A percentile compares a stretch with the other conserved stretches of the same genome.
phyloP scores from a whole-genome alignment of 2,888 invertebrate genomes.

The Volucella inflata region DNA sequence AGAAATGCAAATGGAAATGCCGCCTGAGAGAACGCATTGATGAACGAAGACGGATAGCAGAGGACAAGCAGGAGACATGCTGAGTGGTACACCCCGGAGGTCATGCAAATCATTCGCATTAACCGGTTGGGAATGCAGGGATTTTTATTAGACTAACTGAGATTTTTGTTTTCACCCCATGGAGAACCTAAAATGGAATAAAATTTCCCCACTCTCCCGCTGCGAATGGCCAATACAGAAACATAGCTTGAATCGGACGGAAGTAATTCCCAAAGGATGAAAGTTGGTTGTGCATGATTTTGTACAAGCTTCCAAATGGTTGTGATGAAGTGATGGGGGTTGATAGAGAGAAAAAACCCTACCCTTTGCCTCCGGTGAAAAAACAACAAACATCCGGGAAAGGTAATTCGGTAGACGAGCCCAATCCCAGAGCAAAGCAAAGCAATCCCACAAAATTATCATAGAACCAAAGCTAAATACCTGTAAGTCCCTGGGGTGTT shows the following conservation, averaged over 20 bases:
- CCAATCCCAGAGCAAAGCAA: neutral
- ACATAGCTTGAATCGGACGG: constrained; percentile 15
- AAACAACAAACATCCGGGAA: neutral
- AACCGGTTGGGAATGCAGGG: neutral
- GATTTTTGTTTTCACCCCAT: neutral
- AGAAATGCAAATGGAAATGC: neutral
- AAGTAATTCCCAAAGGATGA: constrained; percentile 24
- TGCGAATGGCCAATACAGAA: neutral
- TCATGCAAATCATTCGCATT: neutral
- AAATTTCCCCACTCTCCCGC: neutral
- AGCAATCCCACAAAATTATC: constrained; percentile 23
- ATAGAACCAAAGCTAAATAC: constrained; percentile 21
- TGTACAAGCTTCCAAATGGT: neutral
- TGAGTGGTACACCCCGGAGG: neutral
- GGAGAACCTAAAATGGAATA: neutral
- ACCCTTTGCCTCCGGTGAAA: neutral
- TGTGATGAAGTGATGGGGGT: neutral
- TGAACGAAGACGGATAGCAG: no score
- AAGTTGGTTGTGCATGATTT: constrained; percentile 32
- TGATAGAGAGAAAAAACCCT: neutral
- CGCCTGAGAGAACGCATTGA: no score
- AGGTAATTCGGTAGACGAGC: constrained; percentile 18
- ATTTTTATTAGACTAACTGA: constrained; percentile 15
- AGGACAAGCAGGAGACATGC: no score
- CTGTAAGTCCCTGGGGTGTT: constrained; percentile 15